Conservation (phyloP, 1,140 invertebrate species). For the Teleogryllus occipitalis region DNA sequence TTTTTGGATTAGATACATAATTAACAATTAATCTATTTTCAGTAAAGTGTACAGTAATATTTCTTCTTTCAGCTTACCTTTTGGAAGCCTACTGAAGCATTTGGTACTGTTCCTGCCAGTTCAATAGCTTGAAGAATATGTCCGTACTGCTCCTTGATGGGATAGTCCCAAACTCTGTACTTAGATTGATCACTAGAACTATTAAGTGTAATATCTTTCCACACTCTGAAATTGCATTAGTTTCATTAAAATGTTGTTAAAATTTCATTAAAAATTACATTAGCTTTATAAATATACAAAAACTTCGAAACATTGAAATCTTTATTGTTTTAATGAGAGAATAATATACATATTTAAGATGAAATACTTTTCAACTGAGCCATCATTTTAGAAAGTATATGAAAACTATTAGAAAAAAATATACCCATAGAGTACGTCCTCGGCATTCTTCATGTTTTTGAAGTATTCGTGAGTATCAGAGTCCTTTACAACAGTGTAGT, state of each 20-base stretch:
- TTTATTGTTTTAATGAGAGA: not conserved
- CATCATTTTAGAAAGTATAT: too few species aligned
- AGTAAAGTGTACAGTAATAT: too few species aligned
- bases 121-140: conserved; percentile 78
- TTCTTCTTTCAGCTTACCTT: conserved; percentile 39
- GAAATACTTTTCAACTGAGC: too few species aligned
- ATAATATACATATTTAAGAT: not conserved
- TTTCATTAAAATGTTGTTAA: too few species aligned
- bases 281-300: too few species aligned
- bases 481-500: conserved; percentile 80
- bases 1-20: too few species aligned
- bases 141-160: conserved; percentile 81
- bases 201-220: conserved; percentile 82
- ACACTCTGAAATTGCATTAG: conserved; percentile 48
- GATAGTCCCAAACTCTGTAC: conserved; percentile 88
- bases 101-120: conserved; percentile 58
- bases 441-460: conserved; percentile 83
- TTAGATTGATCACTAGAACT: conserved; percentile 61
- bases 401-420: conserved; percentile 19
- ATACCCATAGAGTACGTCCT: conserved; percentile 77
- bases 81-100: conserved; percentile 60
- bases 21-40: too few species aligned
- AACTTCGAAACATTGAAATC: not conserved
- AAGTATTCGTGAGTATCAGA: conserved; percentile 79
- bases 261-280: too few species aligned